Percentiles rank a stretch among this genome's conserved stretches.
These are phyloP conservation scores for Ridgeia piscesae DNA, from an alignment of 1,140 invertebrate species.

Conservation along the genomic window DNA sequence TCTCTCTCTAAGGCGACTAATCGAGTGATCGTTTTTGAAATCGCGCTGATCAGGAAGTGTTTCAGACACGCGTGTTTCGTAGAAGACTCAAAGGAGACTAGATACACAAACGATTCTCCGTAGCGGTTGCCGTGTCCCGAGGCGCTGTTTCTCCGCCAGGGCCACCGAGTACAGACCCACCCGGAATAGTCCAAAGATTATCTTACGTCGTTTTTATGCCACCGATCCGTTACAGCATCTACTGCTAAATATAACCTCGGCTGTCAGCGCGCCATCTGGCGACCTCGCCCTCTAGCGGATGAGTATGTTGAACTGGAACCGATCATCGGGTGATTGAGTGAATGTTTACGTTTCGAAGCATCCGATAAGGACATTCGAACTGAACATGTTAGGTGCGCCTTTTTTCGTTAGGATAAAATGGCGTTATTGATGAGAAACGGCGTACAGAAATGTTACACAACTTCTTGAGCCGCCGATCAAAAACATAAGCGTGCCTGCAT, in stretches of 20 bases:
- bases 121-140: not conserved
- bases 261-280: not conserved
- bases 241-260: not conserved
- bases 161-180: not conserved
- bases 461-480: not conserved
- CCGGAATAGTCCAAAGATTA: not conserved
- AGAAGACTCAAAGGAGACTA: not conserved
- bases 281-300: not conserved
- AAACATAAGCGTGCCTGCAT: not conserved
- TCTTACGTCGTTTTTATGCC: not conserved
- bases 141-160: not conserved
- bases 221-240: not conserved
- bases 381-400: too few relatives aligned
- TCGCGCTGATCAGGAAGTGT: not conserved
- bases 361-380: not conserved
- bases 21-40: not conserved
- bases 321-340: not conserved
- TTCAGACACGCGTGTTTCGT: not conserved
- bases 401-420: too few relatives aligned
- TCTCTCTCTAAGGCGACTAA: not conserved
- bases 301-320: not conserved
- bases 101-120: not conserved
- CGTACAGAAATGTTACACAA: not conserved
- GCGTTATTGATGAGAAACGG: not conserved
- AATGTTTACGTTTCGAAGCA: not conserved